Base-by-base conservation (phyloP, 2,888 invertebrate genomes). In the Agonopterix arenella region DNA sequence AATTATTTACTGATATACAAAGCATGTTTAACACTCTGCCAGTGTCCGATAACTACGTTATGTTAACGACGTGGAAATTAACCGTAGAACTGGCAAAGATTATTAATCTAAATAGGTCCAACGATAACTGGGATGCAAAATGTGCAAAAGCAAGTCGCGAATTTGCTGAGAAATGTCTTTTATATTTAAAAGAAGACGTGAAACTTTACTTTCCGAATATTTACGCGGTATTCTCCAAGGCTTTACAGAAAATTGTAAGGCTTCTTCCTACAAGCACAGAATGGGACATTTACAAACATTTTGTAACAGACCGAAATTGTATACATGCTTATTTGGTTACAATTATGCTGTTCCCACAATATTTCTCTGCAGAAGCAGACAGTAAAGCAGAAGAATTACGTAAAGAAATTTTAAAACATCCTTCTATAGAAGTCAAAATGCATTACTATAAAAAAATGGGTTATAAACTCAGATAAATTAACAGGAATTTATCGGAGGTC, bases 51-150 rank as follows among this genome's bases (percentile, higher is more conserved):
- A 64, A 67, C 51, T 74, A 75, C 53, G 50, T 58, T 3, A 11
- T 58, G 1, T 47, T 64, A 13, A 72, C 69, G 11, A 44, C 44
- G 36, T 73, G 71, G 66, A 66, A 61, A 57, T 44, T 75, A 10
- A 45, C 51, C 2, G 56, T 59, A 7, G 55, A 56, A 49, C 64
- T 67, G 36, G 50, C 62, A 1, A 59, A 54, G 46, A 36, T 62
- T 44, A 42, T 71, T 36, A 51, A 62, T 4, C 55, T 59, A 49
- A 8, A 40, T 53, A 13, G 38, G 10, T 38, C 37, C 7, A 13
- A 38, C 28, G 10, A 38, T 11, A 8, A 7, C 2, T 9, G 41
- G 37, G 28, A n/a, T 9, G n/a, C 4, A 36, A 8, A 11, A 46
- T 37, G 36, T 10, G 18, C 43, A 4, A 46, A 50, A 13, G 28